These are phyloP conservation scores for Protosalanx chinensis DNA, from an alignment of 2,797 vertebrate genomes.

Conservation along the genomic window DNA sequence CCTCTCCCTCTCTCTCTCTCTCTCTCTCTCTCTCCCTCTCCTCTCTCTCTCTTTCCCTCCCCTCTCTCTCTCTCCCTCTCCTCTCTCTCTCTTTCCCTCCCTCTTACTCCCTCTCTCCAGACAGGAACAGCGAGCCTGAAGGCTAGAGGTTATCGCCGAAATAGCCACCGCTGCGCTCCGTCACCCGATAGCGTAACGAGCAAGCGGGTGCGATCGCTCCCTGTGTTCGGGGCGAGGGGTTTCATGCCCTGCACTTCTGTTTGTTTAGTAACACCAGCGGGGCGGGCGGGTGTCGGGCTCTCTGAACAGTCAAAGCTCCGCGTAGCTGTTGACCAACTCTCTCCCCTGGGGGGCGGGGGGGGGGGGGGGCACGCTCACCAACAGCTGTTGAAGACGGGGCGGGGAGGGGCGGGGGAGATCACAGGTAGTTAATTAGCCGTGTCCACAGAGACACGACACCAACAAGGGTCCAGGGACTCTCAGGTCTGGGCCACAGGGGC, in stretches of 20 bases:
- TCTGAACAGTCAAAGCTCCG: conserved; percentile 65
- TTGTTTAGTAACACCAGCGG: conserved; percentile 64
- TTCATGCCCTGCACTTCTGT: conserved; percentile 47
- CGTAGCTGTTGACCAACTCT: conserved; percentile 39
- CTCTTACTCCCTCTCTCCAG: too few species aligned
- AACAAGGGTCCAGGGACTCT: conserved; percentile 37
- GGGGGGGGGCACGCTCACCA: conserved; percentile 14
- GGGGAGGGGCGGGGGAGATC: conserved; percentile 47
- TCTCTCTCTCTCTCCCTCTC: too few species aligned
- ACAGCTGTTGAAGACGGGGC: conserved; percentile 63
- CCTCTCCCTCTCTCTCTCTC: too few species aligned
- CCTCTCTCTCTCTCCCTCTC: too few species aligned
- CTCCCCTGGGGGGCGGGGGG: too few species aligned
- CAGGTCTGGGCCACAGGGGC: conserved; percentile 33
- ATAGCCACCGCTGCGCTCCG: conserved; percentile 52
- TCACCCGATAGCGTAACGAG: conserved; percentile 55
- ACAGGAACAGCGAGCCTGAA: conserved; percentile 25
- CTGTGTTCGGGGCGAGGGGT: conserved; percentile 40
- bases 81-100: too few species aligned
- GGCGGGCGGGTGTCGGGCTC: conserved; percentile 41
- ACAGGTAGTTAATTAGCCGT: conserved; percentile 55
- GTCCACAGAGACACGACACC: conserved; percentile 35
- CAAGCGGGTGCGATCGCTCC: conserved; percentile 40
- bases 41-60: too few species aligned
- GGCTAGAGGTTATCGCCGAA: conserved; percentile 63